phyloP scores from a whole-genome alignment of 1,140 invertebrate species.

The Linepithema humile region DNA sequence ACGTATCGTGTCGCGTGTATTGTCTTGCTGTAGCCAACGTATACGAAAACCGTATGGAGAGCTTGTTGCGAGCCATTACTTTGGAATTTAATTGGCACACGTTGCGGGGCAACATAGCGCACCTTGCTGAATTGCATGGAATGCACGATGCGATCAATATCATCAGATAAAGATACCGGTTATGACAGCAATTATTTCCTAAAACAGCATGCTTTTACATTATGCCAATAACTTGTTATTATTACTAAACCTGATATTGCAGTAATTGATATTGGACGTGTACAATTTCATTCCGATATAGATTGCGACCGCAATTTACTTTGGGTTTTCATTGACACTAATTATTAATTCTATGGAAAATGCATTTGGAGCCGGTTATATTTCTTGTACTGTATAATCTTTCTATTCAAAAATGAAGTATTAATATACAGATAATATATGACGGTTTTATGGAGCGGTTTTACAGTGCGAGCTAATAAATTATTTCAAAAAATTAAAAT shows the following conservation, averaged over 20 bases:
- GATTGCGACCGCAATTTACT: neutral
- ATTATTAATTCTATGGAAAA: constrained; percentile 20
- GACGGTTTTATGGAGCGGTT: constrained; percentile 1
- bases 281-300: neutral
- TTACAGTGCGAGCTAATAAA: neutral
- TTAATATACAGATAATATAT: neutral
- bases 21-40: constrained; percentile 1
- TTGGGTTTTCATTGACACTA: neutral
- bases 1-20: constrained; percentile 45
- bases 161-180: constrained; percentile 27
- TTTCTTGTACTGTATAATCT: neutral
- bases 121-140: constrained; percentile 31
- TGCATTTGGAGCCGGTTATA: too few relatives aligned
- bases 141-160: constrained; percentile 38
- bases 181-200: constrained; percentile 10
- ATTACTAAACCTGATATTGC: neutral
- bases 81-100: constrained; percentile 52
- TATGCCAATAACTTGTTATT: neutral
- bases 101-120: neutral
- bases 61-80: constrained; percentile 45
- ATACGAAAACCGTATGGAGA: constrained; percentile 45
- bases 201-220: constrained; percentile 12
- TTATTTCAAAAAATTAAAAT: too few relatives aligned
- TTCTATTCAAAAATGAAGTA: neutral
- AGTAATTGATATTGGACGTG: constrained; percentile 4